phyloP scores from a whole-genome alignment of 2,888 invertebrate species.

The Eilema griseolum region DNA sequence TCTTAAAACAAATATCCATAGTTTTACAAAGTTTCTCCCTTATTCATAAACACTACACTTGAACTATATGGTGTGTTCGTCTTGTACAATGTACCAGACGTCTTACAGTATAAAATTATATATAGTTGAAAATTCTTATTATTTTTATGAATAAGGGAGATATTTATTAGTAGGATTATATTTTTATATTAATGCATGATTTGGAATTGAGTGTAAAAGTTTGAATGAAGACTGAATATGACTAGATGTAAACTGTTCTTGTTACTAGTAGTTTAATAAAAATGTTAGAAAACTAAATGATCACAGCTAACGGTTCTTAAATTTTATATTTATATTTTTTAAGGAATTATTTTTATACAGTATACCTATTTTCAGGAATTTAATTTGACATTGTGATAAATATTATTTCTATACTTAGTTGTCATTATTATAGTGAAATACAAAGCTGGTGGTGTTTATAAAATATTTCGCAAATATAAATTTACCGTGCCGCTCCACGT shows the following conservation, averaged over 20 bases:
- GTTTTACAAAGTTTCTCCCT: neutral
- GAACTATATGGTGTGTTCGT: neutral
- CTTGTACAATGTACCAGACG: neutral
- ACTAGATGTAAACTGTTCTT: constrained; percentile 58
- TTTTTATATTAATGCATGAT: constrained; percentile 8
- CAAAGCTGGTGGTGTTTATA: neutral
- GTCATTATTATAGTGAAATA: neutral
- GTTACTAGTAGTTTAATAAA: constrained; percentile 49
- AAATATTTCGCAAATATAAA: no score
- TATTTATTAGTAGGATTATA: constrained; percentile 9
- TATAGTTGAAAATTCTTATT: neutral
- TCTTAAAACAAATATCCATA: neutral
- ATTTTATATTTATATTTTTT: constrained; percentile 45
- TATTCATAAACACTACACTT: neutral
- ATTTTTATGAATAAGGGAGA: constrained; percentile 1
- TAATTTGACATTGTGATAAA: neutral
- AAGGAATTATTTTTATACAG: constrained; percentile 19
- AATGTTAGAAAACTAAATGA: constrained; percentile 41
- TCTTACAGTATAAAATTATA: neutral
- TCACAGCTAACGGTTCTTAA: constrained; percentile 35
- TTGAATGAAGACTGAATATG: constrained; percentile 83
- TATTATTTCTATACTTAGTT: constrained; percentile 2
- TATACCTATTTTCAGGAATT: constrained; percentile 12
- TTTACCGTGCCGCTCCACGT: no score
- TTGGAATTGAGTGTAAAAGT: constrained; percentile 61